Evolutionary conservation across 2,888 invertebrate species (phyloP).

Genomic region (Zootermopsis nevadensis): DNA sequence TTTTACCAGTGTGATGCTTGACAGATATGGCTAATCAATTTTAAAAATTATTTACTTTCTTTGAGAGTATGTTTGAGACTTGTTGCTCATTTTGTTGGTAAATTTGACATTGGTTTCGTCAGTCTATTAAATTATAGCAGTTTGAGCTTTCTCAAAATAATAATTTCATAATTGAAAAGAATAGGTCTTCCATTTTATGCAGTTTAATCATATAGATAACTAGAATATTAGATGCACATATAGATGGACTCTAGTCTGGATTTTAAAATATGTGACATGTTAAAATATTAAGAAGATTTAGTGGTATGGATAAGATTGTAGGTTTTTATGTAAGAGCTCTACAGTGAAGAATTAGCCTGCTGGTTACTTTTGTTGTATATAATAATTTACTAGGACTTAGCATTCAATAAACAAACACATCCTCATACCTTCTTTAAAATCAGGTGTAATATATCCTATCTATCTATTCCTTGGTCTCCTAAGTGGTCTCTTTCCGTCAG

Average conservation of each 20-base stretch:
- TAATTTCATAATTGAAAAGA: background rate
- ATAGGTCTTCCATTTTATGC: slow-evolving; percentile 16
- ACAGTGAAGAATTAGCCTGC: background rate
- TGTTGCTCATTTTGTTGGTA: background rate
- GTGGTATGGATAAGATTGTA: background rate
- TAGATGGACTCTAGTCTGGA: slow-evolving; percentile 18
- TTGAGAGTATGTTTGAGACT: background rate
- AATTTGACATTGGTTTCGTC: background rate
- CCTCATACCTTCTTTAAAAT: no score
- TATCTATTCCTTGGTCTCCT: no score
- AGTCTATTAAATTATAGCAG: background rate
- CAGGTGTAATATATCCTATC: no score
- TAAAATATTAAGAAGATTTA: background rate
- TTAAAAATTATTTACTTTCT: no score
- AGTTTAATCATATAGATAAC: background rate
- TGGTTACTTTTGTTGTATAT: background rate
- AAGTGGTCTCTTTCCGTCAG: no score
- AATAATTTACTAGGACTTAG: slow-evolving; percentile 13
- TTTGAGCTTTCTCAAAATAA: background rate
- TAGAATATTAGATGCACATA: background rate
- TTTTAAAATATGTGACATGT: background rate
- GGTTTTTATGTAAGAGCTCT: background rate
- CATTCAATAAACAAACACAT: slow-evolving; percentile 10
- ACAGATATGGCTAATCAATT: no score
- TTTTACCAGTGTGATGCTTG: no score